Conservation (phyloP, 1,140 invertebrate species). For the Saccostrea cuccullata region DNA sequence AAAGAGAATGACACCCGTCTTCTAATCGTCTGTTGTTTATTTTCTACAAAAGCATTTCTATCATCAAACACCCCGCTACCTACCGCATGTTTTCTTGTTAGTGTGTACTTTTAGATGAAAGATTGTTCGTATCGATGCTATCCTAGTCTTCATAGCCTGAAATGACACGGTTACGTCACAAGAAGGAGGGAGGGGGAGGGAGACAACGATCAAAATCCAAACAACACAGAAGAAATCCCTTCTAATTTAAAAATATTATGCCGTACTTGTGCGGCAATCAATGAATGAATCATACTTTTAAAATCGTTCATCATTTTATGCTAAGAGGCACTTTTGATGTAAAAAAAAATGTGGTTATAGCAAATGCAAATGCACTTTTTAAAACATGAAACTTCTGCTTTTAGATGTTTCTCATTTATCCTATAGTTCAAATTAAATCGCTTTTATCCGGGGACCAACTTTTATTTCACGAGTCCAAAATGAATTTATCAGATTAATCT, state of each 20-base stretch:
- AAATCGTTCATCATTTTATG: background rate
- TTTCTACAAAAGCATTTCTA: background rate
- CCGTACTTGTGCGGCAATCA: background rate
- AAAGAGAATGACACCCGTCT: background rate
- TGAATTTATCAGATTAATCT: conserved; percentile 27
- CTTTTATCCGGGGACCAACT: background rate
- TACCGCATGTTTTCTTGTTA: background rate
- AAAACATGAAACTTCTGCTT: background rate
- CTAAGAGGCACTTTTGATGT: background rate
- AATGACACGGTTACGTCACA: background rate
- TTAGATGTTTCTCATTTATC: background rate
- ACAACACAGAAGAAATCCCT: background rate
- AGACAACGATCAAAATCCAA: background rate
- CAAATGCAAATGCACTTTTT: conserved; percentile 11
- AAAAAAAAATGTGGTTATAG: background rate
- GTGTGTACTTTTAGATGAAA: background rate
- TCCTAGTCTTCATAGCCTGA: background rate
- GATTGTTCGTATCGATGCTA: background rate
- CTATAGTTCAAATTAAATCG: background rate
- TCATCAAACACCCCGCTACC: background rate
- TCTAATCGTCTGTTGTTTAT: background rate
- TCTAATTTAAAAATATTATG: background rate
- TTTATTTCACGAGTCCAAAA: background rate
- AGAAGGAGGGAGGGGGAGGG: background rate
- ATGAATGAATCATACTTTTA: background rate